Percentiles rank a stretch among this genome's conserved stretches.
These are phyloP conservation scores for Pyralis farinalis DNA, from an alignment of 2,888 invertebrate genomes.

Conservation along the genomic window DNA sequence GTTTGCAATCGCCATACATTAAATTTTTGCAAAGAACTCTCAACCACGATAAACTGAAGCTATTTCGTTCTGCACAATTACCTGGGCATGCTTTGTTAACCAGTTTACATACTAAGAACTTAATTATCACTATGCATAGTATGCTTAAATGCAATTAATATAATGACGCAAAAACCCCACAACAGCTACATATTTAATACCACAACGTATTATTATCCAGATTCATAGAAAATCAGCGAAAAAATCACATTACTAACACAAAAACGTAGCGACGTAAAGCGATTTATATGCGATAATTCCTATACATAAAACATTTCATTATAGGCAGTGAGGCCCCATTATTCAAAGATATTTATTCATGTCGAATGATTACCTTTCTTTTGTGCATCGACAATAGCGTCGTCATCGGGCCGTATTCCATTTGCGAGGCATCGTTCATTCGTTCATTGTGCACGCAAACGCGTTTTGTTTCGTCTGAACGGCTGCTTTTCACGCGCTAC, in stretches of 20 bases:
- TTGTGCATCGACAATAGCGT: slow-evolving; percentile 74
- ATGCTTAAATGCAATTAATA: slow-evolving; percentile 19
- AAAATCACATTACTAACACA: slow-evolving; percentile 28
- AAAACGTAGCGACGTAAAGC: slow-evolving; percentile 47
- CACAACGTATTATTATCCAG: slow-evolving; percentile 28
- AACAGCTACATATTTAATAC: slow-evolving; percentile 18
- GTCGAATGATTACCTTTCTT: slow-evolving; percentile 80
- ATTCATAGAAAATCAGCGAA: slow-evolving; percentile 23
- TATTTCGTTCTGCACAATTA: slow-evolving; percentile 30
- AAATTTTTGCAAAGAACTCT: neutral
- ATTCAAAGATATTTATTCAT: slow-evolving; percentile 80
- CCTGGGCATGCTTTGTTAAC: slow-evolving; percentile 32
- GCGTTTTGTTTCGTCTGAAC: slow-evolving; percentile 59
- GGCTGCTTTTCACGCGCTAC: slow-evolving; percentile 47
- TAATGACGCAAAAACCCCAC: slow-evolving; percentile 17
- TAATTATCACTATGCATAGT: slow-evolving; percentile 19
- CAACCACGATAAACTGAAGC: neutral
- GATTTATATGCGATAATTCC: slow-evolving; percentile 69
- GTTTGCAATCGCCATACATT: no score
- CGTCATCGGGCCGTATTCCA: slow-evolving; percentile 66
- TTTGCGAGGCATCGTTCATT: slow-evolving; percentile 57
- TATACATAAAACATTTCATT: slow-evolving; percentile 78
- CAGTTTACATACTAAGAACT: slow-evolving; percentile 26
- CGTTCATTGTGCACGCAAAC: slow-evolving; percentile 66
- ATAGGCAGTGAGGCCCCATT: slow-evolving; percentile 66